Evolutionary conservation across 2,888 invertebrate genomes (phyloP), one percentile per base, ranked within the genome.

Genomic region (Amblyteles armatorius): DNA sequence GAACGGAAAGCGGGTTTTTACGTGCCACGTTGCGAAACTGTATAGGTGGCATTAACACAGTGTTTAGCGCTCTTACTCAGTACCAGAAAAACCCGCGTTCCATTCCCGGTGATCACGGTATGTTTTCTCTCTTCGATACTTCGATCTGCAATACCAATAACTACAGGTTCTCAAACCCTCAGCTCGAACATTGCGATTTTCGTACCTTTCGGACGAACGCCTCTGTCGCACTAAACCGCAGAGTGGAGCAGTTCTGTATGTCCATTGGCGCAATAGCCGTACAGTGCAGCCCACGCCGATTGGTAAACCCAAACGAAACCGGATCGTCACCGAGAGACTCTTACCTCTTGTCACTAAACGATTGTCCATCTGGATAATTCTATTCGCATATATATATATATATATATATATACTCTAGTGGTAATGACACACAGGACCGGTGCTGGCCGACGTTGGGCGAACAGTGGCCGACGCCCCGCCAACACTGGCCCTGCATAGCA

Each of bases 281-380:
- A 40, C n/a, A 26, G 29, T 52, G 36, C 63, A 52, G 65, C 72
- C 77, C 72, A 73, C 77, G 67, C 52, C 48, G 36, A 74, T 74
- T 81, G 74, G 36, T 36, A 74, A 81, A 81, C 48, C 36, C 68
- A 48, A 63, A 74, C 33, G 60, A 65, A 52, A 76, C 40, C 80
- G 57, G 68, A 74, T 60, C 69, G 50, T 67, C 44, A 44, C n/a
- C 74, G 26, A 71, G 60, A 80, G 9, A 22, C 44, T 67, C 57
- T 29, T 4, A 13, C 16, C 68, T 57, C 44, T 40, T 19, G 29
- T 22, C 36, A 36, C 19, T 16, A 48, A 48, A 50, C 22, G n/a
- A 11, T 67, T 52, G 44, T 67, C 52, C 44, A 68, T 44, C 48
- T 68, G 7, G 16, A 68, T 48, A 6, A 19, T 68, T 68, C 19